Base-by-base conservation (phyloP, 2,797 vertebrate genomes). In the Aplochiton taeniatus region DNA sequence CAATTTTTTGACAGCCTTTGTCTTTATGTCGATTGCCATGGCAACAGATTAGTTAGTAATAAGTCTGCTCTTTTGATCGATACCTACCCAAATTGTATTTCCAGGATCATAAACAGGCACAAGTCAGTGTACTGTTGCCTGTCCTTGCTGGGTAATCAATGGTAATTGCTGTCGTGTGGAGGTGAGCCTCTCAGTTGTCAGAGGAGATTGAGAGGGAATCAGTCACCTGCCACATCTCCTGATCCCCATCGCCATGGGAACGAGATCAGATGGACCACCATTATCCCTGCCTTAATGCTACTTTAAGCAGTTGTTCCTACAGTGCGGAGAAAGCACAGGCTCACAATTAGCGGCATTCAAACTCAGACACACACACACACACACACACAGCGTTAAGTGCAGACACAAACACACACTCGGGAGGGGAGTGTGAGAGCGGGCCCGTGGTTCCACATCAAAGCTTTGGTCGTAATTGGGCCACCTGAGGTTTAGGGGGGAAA, bases 381-480 rank as follows among this genome's bases (percentile, higher is more conserved):
- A 58, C 12, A 44, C 53, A 13, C 31, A 17, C 11, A 49, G 48
- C 62, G 57, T 44, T 70, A 53, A 64, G 63, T 41, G 31, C 31
- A 31, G 31, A 31, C 31, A 6, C 31, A 31, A 31, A 31, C 31
- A 51, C 2, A 52, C 50, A 17, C 9, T 52, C n/a, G 18, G 16
- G 20, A 10, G 52, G 11, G 10, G 11, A 20, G 20, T 45, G 13
- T 8, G 46, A 9, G 57, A 41, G 14, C 12, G 67, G 62, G 73
- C 77, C 78, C 78, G 76, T 66, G 82, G 73, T 76, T 75, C 59
- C 68, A 87, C 78, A 78, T 87, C 81, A 83, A 85, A 86, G 79
- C 66, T 70, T 59, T 62, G 57, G 52, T 73, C 70, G 69, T 87
- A 79, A 88, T 83, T 89, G 75, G 74, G 78, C 79, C 83, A 80